Evolutionary conservation across 2,113 vertebrate genomes (phyloP).

Genomic region (Larimichthys polyactis): DNA sequence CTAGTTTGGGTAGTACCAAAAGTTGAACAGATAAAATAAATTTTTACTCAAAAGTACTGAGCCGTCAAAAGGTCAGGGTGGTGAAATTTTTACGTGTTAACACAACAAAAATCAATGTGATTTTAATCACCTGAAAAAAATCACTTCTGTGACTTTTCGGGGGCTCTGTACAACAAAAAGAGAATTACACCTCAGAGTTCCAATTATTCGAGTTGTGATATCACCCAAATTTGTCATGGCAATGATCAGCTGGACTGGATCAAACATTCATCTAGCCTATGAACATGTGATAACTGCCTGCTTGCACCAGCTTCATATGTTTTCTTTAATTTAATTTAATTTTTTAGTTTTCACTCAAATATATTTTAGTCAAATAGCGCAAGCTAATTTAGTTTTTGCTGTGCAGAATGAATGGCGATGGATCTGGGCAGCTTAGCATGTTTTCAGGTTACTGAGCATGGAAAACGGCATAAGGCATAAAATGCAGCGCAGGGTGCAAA

Average conservation of each 20-base stretch:
- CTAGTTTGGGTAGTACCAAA: slow-evolving; percentile 14
- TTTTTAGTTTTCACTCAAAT: background rate
- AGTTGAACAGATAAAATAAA: background rate
- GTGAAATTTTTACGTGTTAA: background rate
- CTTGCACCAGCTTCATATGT: background rate
- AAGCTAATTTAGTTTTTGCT: slow-evolving; percentile 12
- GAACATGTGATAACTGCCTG: background rate
- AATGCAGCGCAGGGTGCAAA: slow-evolving; percentile 31
- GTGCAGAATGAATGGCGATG: background rate
- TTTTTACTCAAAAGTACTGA: background rate
- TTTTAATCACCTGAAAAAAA: background rate
- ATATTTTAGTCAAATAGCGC: background rate
- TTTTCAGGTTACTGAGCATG: slow-evolving; percentile 24
- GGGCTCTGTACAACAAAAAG: background rate
- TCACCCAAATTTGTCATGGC: background rate
- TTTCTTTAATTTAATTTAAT: too few species aligned
- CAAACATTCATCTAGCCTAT: background rate
- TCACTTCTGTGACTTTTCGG: background rate
- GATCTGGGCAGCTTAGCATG: slow-evolving; percentile 14
- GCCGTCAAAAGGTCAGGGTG: background rate
- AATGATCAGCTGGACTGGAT: background rate
- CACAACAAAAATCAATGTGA: too few species aligned
- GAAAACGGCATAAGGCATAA: slow-evolving; percentile 27
- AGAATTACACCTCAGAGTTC: background rate
- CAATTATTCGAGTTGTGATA: background rate